A percentile compares a stretch with the other conserved stretches of the same genome.
These are phyloP conservation scores for Synanthedon tipuliformis DNA, from an alignment of 2,888 invertebrate species.

Conservation along the genomic window DNA sequence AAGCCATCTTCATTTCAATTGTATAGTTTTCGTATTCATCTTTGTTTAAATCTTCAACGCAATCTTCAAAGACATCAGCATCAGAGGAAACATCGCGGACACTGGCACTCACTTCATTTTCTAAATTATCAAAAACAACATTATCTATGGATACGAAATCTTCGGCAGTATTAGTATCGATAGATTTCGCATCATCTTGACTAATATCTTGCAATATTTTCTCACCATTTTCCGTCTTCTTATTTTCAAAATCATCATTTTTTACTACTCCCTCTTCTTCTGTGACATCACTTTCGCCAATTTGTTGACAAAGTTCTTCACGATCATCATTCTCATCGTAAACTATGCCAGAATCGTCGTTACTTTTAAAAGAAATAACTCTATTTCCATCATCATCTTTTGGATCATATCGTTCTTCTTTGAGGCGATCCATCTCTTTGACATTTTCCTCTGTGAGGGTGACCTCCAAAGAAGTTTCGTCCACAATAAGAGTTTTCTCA, in stretches of 20 bases:
- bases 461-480: conserved; percentile 38
- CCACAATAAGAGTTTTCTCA: conserved; percentile 38
- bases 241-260: background rate
- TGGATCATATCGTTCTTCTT: conserved; percentile 8
- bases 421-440: conserved; percentile 6
- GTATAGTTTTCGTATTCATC: conserved; percentile 39
- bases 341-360: conserved; percentile 19
- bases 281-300: background rate
- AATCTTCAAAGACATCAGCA: conserved; percentile 49
- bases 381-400: background rate
- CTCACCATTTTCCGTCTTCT: background rate
- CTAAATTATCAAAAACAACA: background rate
- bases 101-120: background rate
- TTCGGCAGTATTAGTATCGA: background rate
- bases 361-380: conserved; percentile 3
- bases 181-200: background rate
- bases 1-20: conserved; percentile 54
- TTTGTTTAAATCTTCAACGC: conserved; percentile 25
- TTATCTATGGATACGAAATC: background rate
- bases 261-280: background rate
- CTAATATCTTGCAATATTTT: background rate
- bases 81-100: conserved; percentile 5
- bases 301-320: conserved; percentile 2
- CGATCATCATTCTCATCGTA: conserved; percentile 8
- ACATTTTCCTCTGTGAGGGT: conserved; percentile 39